Conservation (phyloP, 1,140 invertebrate species). For the Aphaenogaster floridana region DNA sequence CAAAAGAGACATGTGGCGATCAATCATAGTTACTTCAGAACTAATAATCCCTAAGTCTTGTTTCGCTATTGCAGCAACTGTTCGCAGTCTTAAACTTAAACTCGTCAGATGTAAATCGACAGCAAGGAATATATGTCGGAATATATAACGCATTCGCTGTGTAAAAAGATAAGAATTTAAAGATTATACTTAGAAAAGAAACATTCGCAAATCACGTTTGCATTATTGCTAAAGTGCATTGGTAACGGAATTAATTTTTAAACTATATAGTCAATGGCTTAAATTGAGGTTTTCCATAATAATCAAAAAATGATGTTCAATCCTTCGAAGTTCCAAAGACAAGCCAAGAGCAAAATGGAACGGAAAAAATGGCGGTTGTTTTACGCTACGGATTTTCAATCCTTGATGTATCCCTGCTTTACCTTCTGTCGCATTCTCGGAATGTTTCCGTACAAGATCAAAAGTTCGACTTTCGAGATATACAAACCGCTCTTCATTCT, state of each 20-base stretch:
- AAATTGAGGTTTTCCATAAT: neutral
- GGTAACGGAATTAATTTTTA: neutral
- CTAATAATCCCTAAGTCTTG: neutral
- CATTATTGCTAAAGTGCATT: neutral
- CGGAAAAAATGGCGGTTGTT: neutral
- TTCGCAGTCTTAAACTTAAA: neutral
- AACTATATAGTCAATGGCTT: neutral
- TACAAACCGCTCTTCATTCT: neutral
- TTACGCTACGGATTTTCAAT: neutral
- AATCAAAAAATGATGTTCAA: neutral
- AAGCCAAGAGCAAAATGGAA: neutral
- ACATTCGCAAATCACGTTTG: neutral
- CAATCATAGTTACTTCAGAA: neutral
- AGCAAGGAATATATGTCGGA: neutral
- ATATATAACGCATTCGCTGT: neutral
- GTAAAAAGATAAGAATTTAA: neutral
- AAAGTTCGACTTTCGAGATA: neutral
- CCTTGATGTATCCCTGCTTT: slow-evolving; percentile 1
- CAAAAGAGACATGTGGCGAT: neutral
- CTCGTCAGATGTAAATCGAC: neutral
- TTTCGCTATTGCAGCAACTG: neutral
- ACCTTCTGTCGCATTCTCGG: neutral
- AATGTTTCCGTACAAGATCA: neutral
- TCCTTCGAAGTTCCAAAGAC: neutral
- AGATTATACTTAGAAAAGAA: neutral